Percentiles rank a stretch among this genome's conserved stretches.
Conservation (phyloP, 2,888 invertebrate genomes). For the Diadromus collaris region DNA sequence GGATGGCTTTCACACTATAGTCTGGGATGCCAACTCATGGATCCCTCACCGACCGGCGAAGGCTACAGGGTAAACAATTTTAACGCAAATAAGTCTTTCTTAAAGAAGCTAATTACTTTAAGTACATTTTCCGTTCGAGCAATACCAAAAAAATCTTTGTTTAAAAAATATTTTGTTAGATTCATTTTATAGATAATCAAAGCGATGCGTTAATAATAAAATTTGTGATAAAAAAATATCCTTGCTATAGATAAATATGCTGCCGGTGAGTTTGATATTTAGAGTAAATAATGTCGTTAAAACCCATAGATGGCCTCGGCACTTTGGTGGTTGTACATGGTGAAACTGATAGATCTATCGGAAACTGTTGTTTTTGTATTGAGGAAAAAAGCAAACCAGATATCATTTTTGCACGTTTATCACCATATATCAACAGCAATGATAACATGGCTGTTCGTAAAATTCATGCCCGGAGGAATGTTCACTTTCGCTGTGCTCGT, state of each 20-base stretch:
- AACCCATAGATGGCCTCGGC: slow-evolving; percentile 72
- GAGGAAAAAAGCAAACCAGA: slow-evolving; percentile 86
- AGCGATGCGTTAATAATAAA: background rate
- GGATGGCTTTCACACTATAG: slow-evolving; percentile 83
- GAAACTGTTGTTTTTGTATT: slow-evolving; percentile 87
- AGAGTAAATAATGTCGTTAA: background rate
- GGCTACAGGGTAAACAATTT: slow-evolving; percentile 48
- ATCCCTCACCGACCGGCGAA: slow-evolving; percentile 83
- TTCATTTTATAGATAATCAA: background rate
- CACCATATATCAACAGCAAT: slow-evolving; percentile 85
- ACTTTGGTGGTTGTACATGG: slow-evolving; percentile 82
- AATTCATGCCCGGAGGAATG: slow-evolving; percentile 84
- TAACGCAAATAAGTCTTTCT: background rate
- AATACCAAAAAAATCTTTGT: background rate
- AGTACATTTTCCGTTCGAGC: background rate
- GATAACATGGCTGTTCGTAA: slow-evolving; percentile 83
- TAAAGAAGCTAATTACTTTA: background rate
- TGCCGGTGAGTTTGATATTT: background rate
- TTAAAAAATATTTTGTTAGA: background rate
- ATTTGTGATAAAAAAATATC: background rate
- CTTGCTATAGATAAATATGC: background rate
- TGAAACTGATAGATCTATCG: slow-evolving; percentile 85
- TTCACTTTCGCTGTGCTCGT: slow-evolving; percentile 83
- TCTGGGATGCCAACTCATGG: slow-evolving; percentile 85
- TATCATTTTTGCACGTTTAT: slow-evolving; percentile 87